A percentile compares a stretch with the other conserved stretches of the same genome.
Evolutionary conservation across 2,888 invertebrate species (phyloP).

Genomic region (Tachina grossa): DNA sequence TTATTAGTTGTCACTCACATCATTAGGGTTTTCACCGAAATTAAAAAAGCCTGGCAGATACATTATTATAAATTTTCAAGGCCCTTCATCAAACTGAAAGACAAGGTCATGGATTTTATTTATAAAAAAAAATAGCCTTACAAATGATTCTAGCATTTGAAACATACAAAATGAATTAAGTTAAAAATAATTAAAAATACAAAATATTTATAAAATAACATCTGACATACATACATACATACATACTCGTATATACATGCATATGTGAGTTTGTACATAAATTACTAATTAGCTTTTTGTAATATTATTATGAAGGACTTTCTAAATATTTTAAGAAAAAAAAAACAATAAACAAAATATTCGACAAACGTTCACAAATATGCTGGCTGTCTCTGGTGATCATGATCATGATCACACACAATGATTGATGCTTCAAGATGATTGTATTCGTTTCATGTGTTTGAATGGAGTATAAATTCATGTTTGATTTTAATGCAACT

Average conservation of each 20-base stretch:
- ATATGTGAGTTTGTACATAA: not conserved
- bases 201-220: no score
- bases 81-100: no score
- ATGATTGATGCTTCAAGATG: not conserved
- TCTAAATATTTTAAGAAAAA: conserved; percentile 21
- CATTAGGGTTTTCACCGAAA: no score
- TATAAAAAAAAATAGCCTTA: no score
- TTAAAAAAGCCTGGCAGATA: no score
- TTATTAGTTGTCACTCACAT: no score
- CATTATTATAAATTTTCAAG: no score
- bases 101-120: no score
- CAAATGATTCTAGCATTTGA: no score
- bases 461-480: conserved; percentile 16
- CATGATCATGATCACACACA: conserved; percentile 14
- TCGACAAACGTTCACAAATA: conserved; percentile 2
- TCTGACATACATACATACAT: no score
- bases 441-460: not conserved
- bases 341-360: not conserved
- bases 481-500: conserved; percentile 60
- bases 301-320: conserved; percentile 46
- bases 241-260: not conserved
- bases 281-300: conserved; percentile 14
- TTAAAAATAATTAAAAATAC: no score
- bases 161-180: no score
- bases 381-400: not conserved